Percentiles rank a stretch among this genome's conserved stretches.
Conservation (phyloP, 2,113 vertebrate genomes). For the Sphyrna mokarran region DNA sequence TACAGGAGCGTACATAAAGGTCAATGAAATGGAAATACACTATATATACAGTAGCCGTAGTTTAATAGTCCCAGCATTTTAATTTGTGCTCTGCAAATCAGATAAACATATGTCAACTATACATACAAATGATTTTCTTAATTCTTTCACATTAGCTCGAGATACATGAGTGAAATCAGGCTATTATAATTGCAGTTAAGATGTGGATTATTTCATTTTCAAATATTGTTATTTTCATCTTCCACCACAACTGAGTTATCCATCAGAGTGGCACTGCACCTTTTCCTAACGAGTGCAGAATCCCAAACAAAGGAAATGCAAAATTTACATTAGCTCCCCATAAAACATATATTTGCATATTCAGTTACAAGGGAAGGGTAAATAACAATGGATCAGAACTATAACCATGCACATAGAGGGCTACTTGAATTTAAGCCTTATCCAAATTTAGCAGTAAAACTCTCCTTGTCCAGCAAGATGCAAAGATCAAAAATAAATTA, state of each 20-base stretch:
- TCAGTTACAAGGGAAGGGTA: background rate
- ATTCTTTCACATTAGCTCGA: background rate
- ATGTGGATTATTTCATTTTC: slow-evolving; percentile 16
- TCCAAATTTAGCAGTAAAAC: background rate
- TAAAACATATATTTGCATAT: background rate
- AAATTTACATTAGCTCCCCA: background rate
- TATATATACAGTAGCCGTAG: no score
- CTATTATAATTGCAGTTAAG: background rate
- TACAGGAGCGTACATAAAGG: no score
- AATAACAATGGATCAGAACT: background rate
- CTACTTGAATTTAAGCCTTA: background rate
- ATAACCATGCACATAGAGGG: background rate
- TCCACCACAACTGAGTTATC: background rate
- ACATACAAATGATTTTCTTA: background rate
- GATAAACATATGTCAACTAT: background rate
- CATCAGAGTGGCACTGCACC: background rate
- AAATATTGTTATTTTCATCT: background rate
- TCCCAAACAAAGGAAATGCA: no score
- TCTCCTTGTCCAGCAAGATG: background rate
- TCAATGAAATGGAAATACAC: background rate
- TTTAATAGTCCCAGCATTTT: background rate
- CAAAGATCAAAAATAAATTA: background rate
- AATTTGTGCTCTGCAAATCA: background rate
- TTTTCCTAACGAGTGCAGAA: background rate
- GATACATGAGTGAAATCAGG: background rate